Evolutionary conservation across 2,113 vertebrate genomes (phyloP).

Genomic region (Rhegmatorhina hoffmannsi): DNA sequence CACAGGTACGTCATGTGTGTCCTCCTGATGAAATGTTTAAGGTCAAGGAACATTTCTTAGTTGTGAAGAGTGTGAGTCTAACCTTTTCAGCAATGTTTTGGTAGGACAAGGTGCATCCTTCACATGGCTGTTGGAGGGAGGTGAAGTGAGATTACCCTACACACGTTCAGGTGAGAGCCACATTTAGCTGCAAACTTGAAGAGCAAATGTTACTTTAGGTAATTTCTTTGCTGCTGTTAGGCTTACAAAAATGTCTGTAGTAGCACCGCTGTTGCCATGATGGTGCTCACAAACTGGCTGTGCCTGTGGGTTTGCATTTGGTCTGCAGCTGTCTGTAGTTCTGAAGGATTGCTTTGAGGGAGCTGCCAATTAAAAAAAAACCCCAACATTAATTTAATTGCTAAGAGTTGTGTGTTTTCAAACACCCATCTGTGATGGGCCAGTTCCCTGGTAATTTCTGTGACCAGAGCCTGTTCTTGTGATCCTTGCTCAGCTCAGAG

Average conservation of each 20-base stretch:
- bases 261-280: background rate
- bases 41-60: background rate
- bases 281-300: background rate
- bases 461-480: background rate
- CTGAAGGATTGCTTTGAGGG: background rate
- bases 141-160: background rate
- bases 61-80: background rate
- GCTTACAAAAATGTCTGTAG: background rate
- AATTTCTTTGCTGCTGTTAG: fast-evolving
- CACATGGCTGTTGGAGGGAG: background rate
- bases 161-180: background rate
- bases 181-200: background rate
- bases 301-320: background rate
- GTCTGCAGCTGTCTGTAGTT: background rate
- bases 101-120: background rate
- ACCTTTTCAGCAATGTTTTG: background rate
- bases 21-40: background rate
- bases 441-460: background rate
- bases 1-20: background rate
- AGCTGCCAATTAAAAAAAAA: background rate
- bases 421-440: background rate
- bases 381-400: background rate
- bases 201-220: background rate
- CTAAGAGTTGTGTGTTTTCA: background rate
- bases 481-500: background rate